A percentile compares a stretch with the other conserved stretches of the same genome.
These are phyloP conservation scores for Bufo gargarizans DNA, from an alignment of 2,113 vertebrate species.

Conservation along the genomic window DNA sequence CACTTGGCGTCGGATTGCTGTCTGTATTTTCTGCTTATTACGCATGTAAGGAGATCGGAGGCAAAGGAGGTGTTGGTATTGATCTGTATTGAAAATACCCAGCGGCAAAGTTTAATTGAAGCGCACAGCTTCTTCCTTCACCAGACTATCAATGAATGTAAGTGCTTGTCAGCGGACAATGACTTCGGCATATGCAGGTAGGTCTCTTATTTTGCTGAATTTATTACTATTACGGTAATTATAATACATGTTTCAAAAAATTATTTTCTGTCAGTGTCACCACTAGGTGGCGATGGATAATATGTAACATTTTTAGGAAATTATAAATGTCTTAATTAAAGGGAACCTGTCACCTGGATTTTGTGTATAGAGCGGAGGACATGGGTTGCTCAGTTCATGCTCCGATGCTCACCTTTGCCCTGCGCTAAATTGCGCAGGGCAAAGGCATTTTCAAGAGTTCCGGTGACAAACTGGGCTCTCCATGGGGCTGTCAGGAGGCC, in stretches of 20 bases:
- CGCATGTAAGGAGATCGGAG: background rate
- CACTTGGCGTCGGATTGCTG: background rate
- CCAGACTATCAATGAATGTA: constrained; percentile 32
- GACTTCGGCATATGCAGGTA: background rate
- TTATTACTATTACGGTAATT: background rate
- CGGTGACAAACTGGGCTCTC: too few species aligned
- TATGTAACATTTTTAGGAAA: too few species aligned
- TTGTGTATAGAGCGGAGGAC: too few species aligned
- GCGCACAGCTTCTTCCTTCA: background rate
- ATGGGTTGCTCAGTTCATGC: too few species aligned
- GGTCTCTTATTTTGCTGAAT: background rate
- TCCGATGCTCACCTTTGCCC: too few species aligned
- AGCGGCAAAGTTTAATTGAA: constrained; percentile 39
- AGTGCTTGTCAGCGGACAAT: background rate
- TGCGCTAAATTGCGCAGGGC: too few species aligned
- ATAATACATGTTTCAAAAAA: background rate
- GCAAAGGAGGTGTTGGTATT: background rate
- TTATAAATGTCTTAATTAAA: too few species aligned
- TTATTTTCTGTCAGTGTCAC: background rate
- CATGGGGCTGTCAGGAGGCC: too few species aligned
- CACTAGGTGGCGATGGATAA: background rate
- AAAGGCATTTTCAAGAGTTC: too few species aligned
- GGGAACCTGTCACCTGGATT: too few species aligned
- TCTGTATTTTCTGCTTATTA: constrained; percentile 12
- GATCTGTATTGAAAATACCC: constrained; percentile 41